Conservation (phyloP, 2,797 vertebrate species). For the Premnoplex brunnescens region DNA sequence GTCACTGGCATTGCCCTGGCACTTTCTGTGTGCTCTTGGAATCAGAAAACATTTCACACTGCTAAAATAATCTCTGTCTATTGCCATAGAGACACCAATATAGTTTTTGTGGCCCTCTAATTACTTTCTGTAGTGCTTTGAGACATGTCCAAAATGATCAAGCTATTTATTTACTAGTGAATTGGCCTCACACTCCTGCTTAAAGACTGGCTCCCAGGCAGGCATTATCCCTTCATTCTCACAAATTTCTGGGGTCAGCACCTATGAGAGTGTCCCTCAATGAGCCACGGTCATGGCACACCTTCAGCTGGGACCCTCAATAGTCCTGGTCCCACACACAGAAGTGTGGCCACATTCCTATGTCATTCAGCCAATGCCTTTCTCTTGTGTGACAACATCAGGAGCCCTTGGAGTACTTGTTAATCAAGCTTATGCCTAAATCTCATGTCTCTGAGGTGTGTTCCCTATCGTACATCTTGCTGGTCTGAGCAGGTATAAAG, state of each 20-base stretch:
- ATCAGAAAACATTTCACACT: slow-evolving; percentile 21
- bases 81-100: background rate
- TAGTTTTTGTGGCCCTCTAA: background rate
- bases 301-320: background rate
- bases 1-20: slow-evolving; percentile 40
- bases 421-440: background rate
- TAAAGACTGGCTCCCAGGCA: background rate
- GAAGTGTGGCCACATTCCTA: rapidly evolving
- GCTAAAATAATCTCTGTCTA: slow-evolving; percentile 14
- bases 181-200: background rate
- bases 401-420: background rate
- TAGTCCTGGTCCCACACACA: rapidly evolving
- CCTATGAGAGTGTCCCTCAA: background rate
- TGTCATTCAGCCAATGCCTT: background rate
- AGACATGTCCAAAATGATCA: background rate
- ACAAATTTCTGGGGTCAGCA: background rate
- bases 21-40: background rate
- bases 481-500: rapidly evolving
- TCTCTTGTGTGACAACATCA: background rate
- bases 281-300: rapidly evolving
- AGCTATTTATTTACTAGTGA: background rate
- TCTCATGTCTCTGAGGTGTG: background rate
- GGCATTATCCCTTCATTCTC: background rate
- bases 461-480: background rate
- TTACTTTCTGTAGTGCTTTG: background rate